Conservation (phyloP, 2,888 invertebrate genomes). For the Noctua pronuba region DNA sequence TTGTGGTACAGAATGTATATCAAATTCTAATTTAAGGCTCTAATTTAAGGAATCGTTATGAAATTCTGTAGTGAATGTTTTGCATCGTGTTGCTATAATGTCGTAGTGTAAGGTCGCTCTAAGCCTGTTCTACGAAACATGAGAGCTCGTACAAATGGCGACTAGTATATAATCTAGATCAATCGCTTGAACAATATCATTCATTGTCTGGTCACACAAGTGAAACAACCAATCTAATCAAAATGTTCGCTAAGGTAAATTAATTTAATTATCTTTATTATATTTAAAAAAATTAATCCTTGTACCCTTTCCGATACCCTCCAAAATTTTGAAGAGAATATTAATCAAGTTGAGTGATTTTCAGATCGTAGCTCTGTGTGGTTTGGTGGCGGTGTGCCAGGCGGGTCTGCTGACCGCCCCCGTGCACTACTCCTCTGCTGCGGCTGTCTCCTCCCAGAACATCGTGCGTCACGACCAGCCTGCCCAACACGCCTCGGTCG, state of each 20-base stretch:
- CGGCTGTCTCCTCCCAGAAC: constrained; percentile 65
- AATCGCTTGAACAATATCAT: constrained; percentile 53
- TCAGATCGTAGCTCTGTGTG: constrained; percentile 70
- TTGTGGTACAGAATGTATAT: neutral
- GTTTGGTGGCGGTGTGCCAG: constrained; percentile 72
- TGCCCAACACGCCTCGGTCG: constrained; percentile 60
- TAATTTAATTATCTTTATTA: neutral
- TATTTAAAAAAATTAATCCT: neutral
- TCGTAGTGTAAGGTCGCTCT: constrained; percentile 45
- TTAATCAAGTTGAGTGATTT: constrained; percentile 19
- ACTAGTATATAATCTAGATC: constrained; percentile 55
- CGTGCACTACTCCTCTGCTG: constrained; percentile 66
- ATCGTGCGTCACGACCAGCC: constrained; percentile 69
- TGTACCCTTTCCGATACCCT: no score
- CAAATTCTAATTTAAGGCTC: no score
- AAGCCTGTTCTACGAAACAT: constrained; percentile 44
- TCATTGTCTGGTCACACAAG: constrained; percentile 52
- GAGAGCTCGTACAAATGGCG: constrained; percentile 14
- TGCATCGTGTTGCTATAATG: neutral
- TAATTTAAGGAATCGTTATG: constrained; percentile 27
- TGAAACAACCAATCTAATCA: constrained; percentile 42
- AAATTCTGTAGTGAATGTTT: constrained; percentile 49
- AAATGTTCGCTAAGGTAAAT: constrained; percentile 69
- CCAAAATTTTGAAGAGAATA: neutral
- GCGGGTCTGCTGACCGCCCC: constrained; percentile 76